These are phyloP conservation scores for Myxocyprinus asiaticus DNA, from an alignment of 2,113 vertebrate species.

Conservation along the genomic window DNA sequence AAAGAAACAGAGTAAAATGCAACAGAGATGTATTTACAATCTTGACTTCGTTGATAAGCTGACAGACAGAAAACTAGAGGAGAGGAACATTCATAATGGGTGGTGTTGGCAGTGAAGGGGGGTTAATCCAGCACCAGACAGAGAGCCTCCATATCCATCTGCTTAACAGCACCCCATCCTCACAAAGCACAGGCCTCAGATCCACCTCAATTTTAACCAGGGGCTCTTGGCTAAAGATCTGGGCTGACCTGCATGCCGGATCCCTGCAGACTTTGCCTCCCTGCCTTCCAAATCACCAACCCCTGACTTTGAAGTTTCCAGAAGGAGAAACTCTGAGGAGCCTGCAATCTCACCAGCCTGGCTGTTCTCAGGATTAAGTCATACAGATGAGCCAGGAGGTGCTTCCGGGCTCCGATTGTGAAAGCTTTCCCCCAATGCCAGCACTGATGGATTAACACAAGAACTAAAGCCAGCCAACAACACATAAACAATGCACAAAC, in stretches of 20 bases:
- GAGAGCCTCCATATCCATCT: constrained; percentile 8
- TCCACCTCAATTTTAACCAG: constrained; percentile 36
- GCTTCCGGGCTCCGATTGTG: constrained; percentile 32
- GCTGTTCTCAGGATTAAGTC: constrained; percentile 69
- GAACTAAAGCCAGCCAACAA: constrained; percentile 62
- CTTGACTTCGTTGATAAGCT: neutral
- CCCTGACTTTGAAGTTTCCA: constrained; percentile 71
- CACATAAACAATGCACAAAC: constrained; percentile 28
- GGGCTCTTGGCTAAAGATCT: constrained; percentile 45
- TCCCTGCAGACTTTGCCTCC: constrained; percentile 54
- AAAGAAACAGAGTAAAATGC: neutral
- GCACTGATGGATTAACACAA: constrained; percentile 68
- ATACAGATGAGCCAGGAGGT: constrained; percentile 62
- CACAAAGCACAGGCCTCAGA: constrained; percentile 15
- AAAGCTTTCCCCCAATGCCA: constrained; percentile 44
- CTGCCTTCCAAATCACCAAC: constrained; percentile 49
- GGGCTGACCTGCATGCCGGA: constrained; percentile 42
- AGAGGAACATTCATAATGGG: constrained; percentile 31
- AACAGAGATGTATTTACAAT: neutral
- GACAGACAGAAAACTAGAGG: neutral
- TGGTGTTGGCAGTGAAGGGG: constrained; percentile 1
- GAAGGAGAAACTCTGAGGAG: constrained; percentile 66
- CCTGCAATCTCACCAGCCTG: constrained; percentile 61
- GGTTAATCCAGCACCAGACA: constrained; percentile 22
- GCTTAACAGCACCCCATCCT: constrained; percentile 12